These are phyloP conservation scores for Rallus crepitans DNA, from an alignment of 2,797 vertebrate species.

Conservation along the genomic window DNA sequence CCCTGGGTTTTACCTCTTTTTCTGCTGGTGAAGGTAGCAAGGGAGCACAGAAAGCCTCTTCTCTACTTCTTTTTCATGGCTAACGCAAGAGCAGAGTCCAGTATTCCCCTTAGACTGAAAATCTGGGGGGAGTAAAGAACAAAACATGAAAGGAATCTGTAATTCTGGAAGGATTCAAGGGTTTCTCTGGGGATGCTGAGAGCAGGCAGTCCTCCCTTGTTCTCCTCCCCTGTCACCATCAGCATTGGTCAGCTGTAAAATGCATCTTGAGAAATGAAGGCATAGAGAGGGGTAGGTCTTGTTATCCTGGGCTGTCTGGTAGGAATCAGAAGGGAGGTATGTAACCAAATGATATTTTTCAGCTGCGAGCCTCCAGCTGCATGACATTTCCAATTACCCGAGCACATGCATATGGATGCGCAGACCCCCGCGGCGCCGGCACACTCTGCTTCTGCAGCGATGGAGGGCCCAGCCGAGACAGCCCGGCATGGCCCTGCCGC, in stretches of 20 bases:
- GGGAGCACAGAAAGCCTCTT: conserved; percentile 78
- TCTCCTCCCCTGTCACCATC: neutral
- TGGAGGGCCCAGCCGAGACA: rapidly evolving
- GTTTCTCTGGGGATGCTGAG: neutral
- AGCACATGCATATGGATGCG: neutral
- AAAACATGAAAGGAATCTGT: neutral
- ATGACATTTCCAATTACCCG: neutral
- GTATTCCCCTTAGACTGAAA: conserved; percentile 66
- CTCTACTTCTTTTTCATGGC: conserved; percentile 77
- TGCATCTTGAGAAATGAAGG: neutral
- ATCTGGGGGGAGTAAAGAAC: conserved; percentile 5
- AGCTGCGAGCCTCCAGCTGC: neutral
- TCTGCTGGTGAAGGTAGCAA: conserved; percentile 76
- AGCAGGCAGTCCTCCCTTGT: rapidly evolving
- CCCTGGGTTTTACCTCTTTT: conserved; percentile 68
- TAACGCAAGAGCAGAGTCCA: conserved; percentile 69
- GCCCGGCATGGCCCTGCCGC: rapidly evolving
- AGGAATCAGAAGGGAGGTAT: neutral
- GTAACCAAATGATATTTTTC: neutral
- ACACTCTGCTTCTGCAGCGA: rapidly evolving
- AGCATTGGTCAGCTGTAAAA: neutral
- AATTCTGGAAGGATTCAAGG: neutral
- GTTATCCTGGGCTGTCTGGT: neutral
- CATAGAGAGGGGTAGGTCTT: neutral
- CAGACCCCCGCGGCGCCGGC: neutral